Base-by-base conservation (phyloP, 1,140 invertebrate species). In the Prorops nasuta region DNA sequence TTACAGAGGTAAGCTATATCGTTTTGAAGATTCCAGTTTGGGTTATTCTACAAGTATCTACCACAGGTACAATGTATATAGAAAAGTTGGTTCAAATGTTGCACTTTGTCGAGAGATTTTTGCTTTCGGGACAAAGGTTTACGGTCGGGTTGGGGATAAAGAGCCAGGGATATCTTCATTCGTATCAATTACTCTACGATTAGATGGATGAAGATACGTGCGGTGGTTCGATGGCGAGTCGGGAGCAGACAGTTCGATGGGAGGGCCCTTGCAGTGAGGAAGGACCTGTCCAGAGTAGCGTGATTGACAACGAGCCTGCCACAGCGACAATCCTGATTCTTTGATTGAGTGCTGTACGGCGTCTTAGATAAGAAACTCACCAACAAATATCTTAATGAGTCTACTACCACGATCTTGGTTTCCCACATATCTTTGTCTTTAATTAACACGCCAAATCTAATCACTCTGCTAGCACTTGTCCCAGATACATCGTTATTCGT, bases 161-260 rank as follows among this genome's bases (percentile, higher is more conserved):
- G 17, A 17, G 32, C 55, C 52, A 54, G 63, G 24, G 69, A 77
- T 78, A 76, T 77, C 74, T 77, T 74, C 66, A 74, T 77, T 60
- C 69, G 74, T 76, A 78, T 77, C 74, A 78, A 78, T 78, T 78
- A 77, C 74, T 78, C 72, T 63, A 67, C 69, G 76, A 78, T 78
- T 77, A 78, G 74, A 78, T 78, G 69, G 66, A 71, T 65, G 62
- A 66, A 76, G 74, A 78, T 77, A 78, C 66, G 65, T 45, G 56
- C 49, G 49, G 43, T 21, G 38, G 24, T 17, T 16, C 21, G 38
- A 12, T 32, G 22, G 14, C 28, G 38, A 28, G 32, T 40, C 12
- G 46, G 21, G 37, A 37, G 44, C 34, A 49, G 58, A 41, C 49
- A 51, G 40, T 38, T 47, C 37, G 24, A 41, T 32, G 36, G 37